Evolutionary conservation across 2,888 invertebrate genomes (phyloP).

Genomic region (Cheilosia urbana): DNA sequence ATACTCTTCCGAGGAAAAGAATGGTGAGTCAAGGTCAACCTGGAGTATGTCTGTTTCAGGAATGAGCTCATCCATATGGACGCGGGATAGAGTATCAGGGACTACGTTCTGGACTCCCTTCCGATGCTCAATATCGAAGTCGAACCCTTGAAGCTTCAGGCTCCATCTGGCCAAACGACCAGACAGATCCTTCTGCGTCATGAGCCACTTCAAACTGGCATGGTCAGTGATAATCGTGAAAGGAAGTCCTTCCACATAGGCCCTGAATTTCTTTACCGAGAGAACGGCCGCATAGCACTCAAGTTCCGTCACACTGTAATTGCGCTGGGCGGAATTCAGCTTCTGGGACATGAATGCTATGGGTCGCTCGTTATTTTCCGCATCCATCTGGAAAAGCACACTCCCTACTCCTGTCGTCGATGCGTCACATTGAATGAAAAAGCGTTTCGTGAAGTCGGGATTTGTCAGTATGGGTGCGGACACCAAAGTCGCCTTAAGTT

Average conservation of each 20-base stretch:
- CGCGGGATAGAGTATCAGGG: too few relatives aligned
- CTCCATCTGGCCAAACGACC: neutral
- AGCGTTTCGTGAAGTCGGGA: neutral
- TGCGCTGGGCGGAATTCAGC: neutral
- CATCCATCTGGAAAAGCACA: neutral
- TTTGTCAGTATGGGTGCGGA: neutral
- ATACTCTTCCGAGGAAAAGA: too few relatives aligned
- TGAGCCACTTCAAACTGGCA: neutral
- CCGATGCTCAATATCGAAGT: neutral
- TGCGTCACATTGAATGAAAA: neutral
- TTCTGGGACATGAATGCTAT: conserved; percentile 3
- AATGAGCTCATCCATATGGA: too few relatives aligned
- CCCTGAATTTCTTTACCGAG: neutral
- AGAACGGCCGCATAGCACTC: conserved; percentile 4
- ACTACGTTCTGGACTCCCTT: too few relatives aligned
- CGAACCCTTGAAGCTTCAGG: neutral
- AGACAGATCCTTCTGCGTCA: neutral
- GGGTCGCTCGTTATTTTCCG: neutral
- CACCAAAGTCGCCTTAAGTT: neutral
- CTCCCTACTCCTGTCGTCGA: neutral
- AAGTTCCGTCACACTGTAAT: neutral
- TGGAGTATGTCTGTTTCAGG: too few relatives aligned
- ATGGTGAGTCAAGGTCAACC: too few relatives aligned
- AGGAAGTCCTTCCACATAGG: neutral
- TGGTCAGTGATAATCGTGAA: neutral